These are phyloP conservation scores for Scylla paramamosain DNA, from an alignment of 1,140 invertebrate genomes.

Conservation along the genomic window DNA sequence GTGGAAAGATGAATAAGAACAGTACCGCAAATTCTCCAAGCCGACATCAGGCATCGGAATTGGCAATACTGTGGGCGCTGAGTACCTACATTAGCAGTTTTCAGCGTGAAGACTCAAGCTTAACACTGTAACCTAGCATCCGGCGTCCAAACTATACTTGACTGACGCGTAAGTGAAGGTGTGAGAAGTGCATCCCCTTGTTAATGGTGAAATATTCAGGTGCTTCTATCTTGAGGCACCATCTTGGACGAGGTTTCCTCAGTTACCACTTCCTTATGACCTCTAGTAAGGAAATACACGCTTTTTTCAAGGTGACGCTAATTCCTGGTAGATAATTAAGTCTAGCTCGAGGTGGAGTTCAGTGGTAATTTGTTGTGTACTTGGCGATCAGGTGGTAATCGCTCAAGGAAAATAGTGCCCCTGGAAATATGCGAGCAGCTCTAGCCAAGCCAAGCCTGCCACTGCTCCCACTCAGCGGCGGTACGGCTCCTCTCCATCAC, in stretches of 20 bases:
- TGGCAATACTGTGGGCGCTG: not conserved
- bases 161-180: not conserved
- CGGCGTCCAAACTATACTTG: not conserved
- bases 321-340: not conserved
- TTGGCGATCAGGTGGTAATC: not conserved
- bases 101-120: not conserved
- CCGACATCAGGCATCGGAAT: not conserved
- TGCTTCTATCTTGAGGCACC: not conserved
- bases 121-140: not conserved
- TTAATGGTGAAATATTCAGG: not conserved
- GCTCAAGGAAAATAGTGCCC: not conserved
- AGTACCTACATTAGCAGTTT: not conserved
- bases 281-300: not conserved
- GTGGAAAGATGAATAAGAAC: not conserved
- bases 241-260: not conserved
- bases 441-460: not conserved
- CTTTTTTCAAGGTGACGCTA: not conserved
- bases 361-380: not conserved
- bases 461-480: too few relatives aligned
- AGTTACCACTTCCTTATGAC: slow-evolving; percentile 23
- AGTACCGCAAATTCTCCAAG: slow-evolving; percentile 1
- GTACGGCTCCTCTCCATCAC: too few relatives aligned
- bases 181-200: not conserved
- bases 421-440: not conserved
- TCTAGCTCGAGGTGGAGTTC: not conserved